phyloP scores from a whole-genome alignment of 1,140 invertebrate species.

The Nymphalis io region DNA sequence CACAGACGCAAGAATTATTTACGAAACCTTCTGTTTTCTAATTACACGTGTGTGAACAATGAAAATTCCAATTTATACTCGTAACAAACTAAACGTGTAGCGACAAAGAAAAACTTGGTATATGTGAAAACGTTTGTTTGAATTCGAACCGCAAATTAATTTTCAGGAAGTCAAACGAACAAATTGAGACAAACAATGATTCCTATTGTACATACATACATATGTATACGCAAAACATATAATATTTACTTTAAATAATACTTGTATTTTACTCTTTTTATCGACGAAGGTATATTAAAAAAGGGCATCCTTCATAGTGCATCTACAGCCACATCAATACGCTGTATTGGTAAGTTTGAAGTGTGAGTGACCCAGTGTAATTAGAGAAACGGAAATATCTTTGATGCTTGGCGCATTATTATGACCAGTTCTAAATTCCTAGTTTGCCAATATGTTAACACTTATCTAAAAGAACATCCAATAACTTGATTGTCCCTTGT shows the following conservation, averaged over 20 bases:
- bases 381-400: too few relatives aligned
- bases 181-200: slow-evolving; percentile 29
- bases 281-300: too few relatives aligned
- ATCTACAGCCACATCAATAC: too few relatives aligned
- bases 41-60: slow-evolving; percentile 77
- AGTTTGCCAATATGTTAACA: too few relatives aligned
- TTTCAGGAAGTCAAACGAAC: slow-evolving; percentile 34
- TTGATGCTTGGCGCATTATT: too few relatives aligned
- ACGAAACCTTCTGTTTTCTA: slow-evolving; percentile 64
- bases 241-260: neutral
- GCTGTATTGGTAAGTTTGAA: too few relatives aligned
- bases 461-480: too few relatives aligned
- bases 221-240: neutral
- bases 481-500: too few relatives aligned
- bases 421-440: too few relatives aligned
- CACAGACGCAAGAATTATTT: slow-evolving; percentile 62
- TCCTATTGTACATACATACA: slow-evolving; percentile 1
- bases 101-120: slow-evolving; percentile 55
- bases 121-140: slow-evolving; percentile 52
- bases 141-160: slow-evolving; percentile 51
- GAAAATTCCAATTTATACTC: slow-evolving; percentile 76
- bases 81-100: slow-evolving; percentile 63
- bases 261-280: neutral
- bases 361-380: too few relatives aligned
- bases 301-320: too few relatives aligned